Evolutionary conservation across 23 tunicate genomes (phyloP).

Genomic region (Ciona savignyi): DNA sequence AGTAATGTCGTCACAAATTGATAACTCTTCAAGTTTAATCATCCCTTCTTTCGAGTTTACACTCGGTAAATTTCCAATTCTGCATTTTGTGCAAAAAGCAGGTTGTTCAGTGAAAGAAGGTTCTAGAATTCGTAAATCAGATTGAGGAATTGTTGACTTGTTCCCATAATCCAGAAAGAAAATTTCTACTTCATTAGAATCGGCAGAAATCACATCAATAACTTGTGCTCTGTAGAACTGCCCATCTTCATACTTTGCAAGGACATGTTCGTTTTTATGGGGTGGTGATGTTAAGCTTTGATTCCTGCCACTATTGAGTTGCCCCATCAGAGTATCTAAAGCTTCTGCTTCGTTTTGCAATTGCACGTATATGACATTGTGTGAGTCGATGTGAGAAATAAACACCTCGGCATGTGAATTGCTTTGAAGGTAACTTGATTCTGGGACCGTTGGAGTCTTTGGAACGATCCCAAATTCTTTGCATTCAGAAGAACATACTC

Average conservation of each 20-base stretch:
- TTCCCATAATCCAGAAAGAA: slow-evolving; percentile 75
- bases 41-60: background rate
- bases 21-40: slow-evolving; percentile 21
- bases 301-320: slow-evolving; percentile 22
- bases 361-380: slow-evolving; percentile 35
- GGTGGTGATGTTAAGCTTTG: slow-evolving; percentile 1
- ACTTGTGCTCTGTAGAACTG: slow-evolving; percentile 44
- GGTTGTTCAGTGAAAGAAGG: background rate
- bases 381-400: slow-evolving; percentile 63
- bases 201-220: too few species aligned
- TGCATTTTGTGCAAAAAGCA: background rate
- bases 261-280: background rate
- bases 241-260: slow-evolving; percentile 25
- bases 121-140: background rate
- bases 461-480: background rate
- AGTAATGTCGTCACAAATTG: background rate
- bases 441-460: background rate
- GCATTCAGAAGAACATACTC: background rate
- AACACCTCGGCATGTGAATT: slow-evolving; percentile 13
- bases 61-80: background rate
- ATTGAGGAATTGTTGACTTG: background rate
- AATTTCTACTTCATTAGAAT: slow-evolving; percentile 9
- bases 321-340: slow-evolving; percentile 19
- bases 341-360: slow-evolving; percentile 1
- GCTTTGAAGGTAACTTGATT: background rate